Evolutionary conservation across 2,888 invertebrate species (phyloP), one percentile per base, ranked within the genome.

Genomic region (Oligia strigilis): DNA sequence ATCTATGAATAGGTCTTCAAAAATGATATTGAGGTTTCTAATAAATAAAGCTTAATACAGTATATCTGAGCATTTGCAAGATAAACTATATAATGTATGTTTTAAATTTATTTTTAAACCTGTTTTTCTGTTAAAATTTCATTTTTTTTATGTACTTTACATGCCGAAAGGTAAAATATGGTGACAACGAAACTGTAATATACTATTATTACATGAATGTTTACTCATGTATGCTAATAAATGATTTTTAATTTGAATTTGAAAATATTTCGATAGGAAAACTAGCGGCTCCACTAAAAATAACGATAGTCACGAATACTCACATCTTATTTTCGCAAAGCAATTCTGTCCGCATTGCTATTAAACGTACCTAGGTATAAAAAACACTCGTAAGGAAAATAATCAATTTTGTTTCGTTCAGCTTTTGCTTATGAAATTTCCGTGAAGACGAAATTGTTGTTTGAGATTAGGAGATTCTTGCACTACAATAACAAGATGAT

Each of bases 381-480:
- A 66, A 66, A 66, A 52, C 49, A 73, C 40, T 73, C 29, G 29
- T 43, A 43, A 60, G 43, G 52, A 80, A 80, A 80, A 80, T 80
- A 80, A 73, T 73, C 58, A 79, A 66, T 77, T 72, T 62, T 43
- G n/a, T 60, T 80, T 80, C 58, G 29, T 65, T 80, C 66, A n/a
- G 80, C 49, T 80, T 73, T 80, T 67, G 14, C 46, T 55, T 71
- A 64, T 46, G 55, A 64, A 58, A 55, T 78, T 78, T 64, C 71
- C 36, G 55, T 78, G 71, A 64, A 78, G 36, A 64, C n/a, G 36
- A 78, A 55, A 78, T 36, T 70, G 36, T 70, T 62, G 19, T 78
- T 77, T 11, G 17, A 71, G n/a, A 78, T 78, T 70, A 64, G 36
- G 29, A 60, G 29, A 55, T 71, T 55, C 64, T 71, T 71, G 46